Evolutionary conservation across 1,140 invertebrate genomes (phyloP).

Genomic region (Odontomachus brunneus): DNA sequence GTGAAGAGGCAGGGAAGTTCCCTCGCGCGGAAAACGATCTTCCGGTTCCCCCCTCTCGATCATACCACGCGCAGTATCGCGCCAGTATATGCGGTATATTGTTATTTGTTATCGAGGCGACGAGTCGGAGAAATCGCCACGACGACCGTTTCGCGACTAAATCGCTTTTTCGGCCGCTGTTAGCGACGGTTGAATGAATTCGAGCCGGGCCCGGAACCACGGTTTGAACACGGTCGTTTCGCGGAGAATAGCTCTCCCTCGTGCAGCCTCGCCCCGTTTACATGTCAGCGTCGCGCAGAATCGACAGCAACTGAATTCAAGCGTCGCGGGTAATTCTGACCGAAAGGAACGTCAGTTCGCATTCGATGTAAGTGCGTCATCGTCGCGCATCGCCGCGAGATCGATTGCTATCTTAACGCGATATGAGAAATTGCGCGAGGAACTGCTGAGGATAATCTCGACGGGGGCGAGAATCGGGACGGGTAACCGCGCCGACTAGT

Average conservation of each 20-base stretch:
- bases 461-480: conserved; percentile 1
- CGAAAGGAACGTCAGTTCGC: too few relatives aligned
- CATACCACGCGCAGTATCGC: conserved; percentile 31
- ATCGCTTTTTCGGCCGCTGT: conserved; percentile 10
- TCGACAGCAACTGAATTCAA: too few relatives aligned
- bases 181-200: conserved; percentile 7
- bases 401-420: too few relatives aligned
- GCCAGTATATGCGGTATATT: background rate
- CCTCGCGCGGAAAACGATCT: conserved; percentile 59
- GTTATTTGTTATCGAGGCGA: conserved; percentile 47
- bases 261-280: too few relatives aligned
- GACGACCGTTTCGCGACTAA: conserved; percentile 14
- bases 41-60: conserved; percentile 37
- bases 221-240: too few relatives aligned
- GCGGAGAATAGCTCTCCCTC: too few relatives aligned
- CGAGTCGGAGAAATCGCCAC: conserved; percentile 20
- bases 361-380: too few relatives aligned
- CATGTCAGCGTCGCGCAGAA: too few relatives aligned
- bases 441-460: background rate
- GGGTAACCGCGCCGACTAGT: background rate
- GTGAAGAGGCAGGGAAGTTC: background rate
- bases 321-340: too few relatives aligned
- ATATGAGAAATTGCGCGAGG: too few relatives aligned
- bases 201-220: too few relatives aligned
- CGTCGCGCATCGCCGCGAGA: too few relatives aligned